Conservation (phyloP, 2,113 vertebrate species). For the Tylochromis polylepis region DNA sequence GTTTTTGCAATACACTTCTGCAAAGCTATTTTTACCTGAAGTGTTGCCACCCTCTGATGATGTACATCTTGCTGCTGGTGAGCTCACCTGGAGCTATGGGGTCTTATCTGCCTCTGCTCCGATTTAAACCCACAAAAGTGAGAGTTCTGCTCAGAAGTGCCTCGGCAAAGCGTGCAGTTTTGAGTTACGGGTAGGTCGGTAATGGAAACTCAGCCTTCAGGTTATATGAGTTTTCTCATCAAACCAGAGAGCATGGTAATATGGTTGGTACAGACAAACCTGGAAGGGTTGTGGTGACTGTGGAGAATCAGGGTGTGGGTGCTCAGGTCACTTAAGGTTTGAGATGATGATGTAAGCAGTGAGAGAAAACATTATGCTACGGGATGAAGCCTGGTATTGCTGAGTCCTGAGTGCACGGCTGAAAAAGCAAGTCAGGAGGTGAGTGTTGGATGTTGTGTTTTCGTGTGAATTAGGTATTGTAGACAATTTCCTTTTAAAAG, state of each 20-base stretch:
- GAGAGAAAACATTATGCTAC: constrained; percentile 8
- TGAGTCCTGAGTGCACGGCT: neutral
- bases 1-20: neutral
- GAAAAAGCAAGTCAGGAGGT: neutral
- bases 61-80: constrained; percentile 44
- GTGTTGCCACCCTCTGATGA: constrained; percentile 32
- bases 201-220: constrained; percentile 58
- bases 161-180: constrained; percentile 41
- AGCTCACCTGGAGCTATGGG: constrained; percentile 52
- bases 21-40: constrained; percentile 38
- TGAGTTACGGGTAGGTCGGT: constrained; percentile 27
- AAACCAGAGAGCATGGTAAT: constrained; percentile 41
- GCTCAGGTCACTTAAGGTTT: constrained; percentile 18
- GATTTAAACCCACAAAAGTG: constrained; percentile 48
- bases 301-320: constrained; percentile 1
- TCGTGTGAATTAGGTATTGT: neutral
- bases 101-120: constrained; percentile 46
- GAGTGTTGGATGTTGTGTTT: constrained; percentile 8
- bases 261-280: constrained; percentile 19
- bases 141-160: constrained; percentile 32
- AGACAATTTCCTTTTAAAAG: constrained; percentile 9
- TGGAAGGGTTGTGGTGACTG: constrained; percentile 29
- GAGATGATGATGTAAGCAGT: constrained; percentile 30
- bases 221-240: constrained; percentile 55
- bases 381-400: neutral